A percentile compares a stretch with the other conserved stretches of the same genome.
Conservation (phyloP, 2,797 vertebrate species). For the Anguilla obscura region DNA sequence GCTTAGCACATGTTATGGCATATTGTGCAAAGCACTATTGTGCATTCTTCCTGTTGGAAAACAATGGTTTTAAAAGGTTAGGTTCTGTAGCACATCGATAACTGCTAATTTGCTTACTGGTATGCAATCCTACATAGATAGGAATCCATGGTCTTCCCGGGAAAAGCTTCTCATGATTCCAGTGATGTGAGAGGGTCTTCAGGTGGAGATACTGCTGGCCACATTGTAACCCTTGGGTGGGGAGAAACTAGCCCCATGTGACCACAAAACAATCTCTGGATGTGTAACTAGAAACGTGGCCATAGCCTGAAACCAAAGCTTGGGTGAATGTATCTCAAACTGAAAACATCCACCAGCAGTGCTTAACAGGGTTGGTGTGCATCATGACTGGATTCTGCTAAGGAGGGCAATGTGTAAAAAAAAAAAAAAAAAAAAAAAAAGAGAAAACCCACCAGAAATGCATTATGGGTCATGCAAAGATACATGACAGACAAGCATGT, state of each 20-base stretch:
- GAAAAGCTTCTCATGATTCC: not conserved
- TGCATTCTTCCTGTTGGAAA: not conserved
- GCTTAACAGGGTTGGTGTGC: not conserved
- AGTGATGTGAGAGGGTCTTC: not conserved
- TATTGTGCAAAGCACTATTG: too few species aligned
- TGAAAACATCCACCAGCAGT: not conserved
- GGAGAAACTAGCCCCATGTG: not conserved
- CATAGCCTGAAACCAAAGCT: not conserved
- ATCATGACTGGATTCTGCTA: not conserved
- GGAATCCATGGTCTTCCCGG: not conserved
- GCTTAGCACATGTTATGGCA: not conserved
- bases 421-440: not conserved
- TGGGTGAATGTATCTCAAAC: slow-evolving; percentile 2
- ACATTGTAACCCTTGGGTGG: not conserved
- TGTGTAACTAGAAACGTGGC: not conserved
- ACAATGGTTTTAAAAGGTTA: not conserved
- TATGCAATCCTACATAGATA: not conserved
- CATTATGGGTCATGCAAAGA: not conserved
- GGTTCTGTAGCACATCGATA: not conserved
- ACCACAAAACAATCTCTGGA: not conserved
- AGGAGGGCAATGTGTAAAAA: not conserved
- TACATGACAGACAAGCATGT: not conserved
- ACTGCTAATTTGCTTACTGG: not conserved
- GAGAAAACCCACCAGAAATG: slow-evolving; percentile 1
- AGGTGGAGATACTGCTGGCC: not conserved